A percentile compares a stretch with the other conserved stretches of the same genome.
These are phyloP conservation scores for Endomychus coccineus DNA, from an alignment of 2,888 invertebrate genomes.

Conservation along the genomic window DNA sequence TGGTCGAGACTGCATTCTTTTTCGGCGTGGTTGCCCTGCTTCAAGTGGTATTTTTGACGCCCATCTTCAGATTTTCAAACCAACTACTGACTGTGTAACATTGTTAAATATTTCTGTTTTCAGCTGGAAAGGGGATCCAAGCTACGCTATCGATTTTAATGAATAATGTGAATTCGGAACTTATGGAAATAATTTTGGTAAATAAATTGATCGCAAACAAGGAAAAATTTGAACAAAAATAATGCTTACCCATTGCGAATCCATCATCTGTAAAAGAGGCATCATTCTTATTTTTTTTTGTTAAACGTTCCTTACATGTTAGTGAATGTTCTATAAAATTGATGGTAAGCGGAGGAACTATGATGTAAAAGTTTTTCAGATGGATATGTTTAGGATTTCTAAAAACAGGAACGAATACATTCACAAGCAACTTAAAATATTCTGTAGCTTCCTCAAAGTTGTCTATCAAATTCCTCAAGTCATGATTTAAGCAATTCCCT, in stretches of 20 bases:
- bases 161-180: too few relatives aligned
- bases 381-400: slow-evolving; percentile 81
- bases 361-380: slow-evolving; percentile 84
- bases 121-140: too few relatives aligned
- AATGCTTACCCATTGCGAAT: slow-evolving; percentile 79
- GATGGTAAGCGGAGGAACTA: slow-evolving; percentile 87
- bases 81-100: too few relatives aligned
- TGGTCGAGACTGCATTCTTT: too few relatives aligned
- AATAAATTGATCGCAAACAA: slow-evolving; percentile 1
- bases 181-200: too few relatives aligned
- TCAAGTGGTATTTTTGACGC: too few relatives aligned
- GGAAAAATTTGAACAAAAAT: not conserved
- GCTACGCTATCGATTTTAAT: too few relatives aligned
- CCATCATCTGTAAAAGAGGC: slow-evolving; percentile 97
- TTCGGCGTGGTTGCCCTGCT: too few relatives aligned
- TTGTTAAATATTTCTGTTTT: too few relatives aligned
- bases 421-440: slow-evolving; percentile 73
- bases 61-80: too few relatives aligned
- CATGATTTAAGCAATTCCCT: slow-evolving; percentile 67
- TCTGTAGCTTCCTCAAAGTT: slow-evolving; percentile 86
- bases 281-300: slow-evolving; percentile 79
- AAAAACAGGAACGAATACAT: slow-evolving; percentile 87
- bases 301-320: slow-evolving; percentile 84
- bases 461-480: slow-evolving; percentile 68
- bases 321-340: slow-evolving; percentile 94